Evolutionary conservation across 2,888 invertebrate species (phyloP), one percentile per base, ranked within the genome.

Genomic region (Nomada lathburiana): DNA sequence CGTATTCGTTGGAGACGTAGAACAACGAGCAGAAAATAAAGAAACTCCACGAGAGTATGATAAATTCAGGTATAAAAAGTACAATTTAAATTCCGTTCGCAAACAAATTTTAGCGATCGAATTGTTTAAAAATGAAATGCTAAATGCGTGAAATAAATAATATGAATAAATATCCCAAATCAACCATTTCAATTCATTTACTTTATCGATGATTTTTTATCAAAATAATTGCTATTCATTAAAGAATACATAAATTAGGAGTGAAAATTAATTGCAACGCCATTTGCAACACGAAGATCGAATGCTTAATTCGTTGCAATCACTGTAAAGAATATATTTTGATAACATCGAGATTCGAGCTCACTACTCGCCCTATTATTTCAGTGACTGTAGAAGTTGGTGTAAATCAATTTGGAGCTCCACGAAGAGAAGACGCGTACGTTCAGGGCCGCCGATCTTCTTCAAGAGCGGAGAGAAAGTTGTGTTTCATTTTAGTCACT

Each of bases 401-500:
- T 52, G 57, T 9, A 86, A 68, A 74, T 60, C 26, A 3, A 72
- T 70, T 78, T 80, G 52, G 69, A 77, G 65, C n/a, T 78, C 78
- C 13, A 69, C 10, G 0, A 80, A 79, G 47, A 74, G 36, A 26
- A 81, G 70, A 47, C 36, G 63, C 13, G 53, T 75, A 18, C 47
- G 47, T n/a, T 29, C 42, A 1, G 75, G 69, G 9, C 65, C 67
- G 7, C 68, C 70, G 4, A 29, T 63, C 3, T 80, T 75, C 10
- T 42, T n/a, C 3, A 86, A 76, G 16, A 75, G 81, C 63, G 79
- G 68, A 7, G 82, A 64, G 0, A 83, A 85, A n/a, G 59, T 84
- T 0, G 36, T 76, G 36, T 86, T 89, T 42, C 65, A 82, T 26
- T 89, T 89, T 62, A 88, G 80, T 20, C 90, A 90, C 67, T 86